phyloP scores from a whole-genome alignment of 2,113 vertebrate species.

The Amblyopsis rosae region DNA sequence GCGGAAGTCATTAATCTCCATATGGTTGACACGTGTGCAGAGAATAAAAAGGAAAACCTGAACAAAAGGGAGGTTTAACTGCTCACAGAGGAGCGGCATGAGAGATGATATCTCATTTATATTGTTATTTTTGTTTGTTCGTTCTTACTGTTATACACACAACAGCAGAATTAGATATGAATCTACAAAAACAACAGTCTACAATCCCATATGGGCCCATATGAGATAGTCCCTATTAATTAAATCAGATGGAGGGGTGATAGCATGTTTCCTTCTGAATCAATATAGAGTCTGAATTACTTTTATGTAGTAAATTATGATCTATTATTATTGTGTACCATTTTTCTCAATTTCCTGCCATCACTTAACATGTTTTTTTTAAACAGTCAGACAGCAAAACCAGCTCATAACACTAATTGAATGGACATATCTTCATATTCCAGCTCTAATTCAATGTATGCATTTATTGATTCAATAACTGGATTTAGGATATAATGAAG shows the following conservation, averaged over 20 bases:
- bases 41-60: conserved; percentile 31
- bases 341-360: conserved; percentile 26
- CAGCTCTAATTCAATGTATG: neutral
- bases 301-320: no score
- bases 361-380: conserved; percentile 23
- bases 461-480: neutral
- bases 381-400: conserved; percentile 32
- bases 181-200: no score
- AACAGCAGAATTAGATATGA: neutral
- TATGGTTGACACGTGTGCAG: conserved; percentile 61
- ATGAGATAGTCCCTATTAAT: no score
- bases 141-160: conserved; percentile 21
- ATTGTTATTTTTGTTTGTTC: conserved; percentile 40
- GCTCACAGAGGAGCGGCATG: conserved; percentile 14
- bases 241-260: no score
- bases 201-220: no score
- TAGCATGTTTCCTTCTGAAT: no score
- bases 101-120: conserved; percentile 44
- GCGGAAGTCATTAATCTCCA: conserved; percentile 74
- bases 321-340: no score
- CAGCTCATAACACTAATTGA: conserved; percentile 5
- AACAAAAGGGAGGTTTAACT: conserved; percentile 40
- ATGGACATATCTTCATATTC: no score
- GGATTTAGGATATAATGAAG: neutral
- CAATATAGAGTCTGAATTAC: no score